phyloP scores from a whole-genome alignment of 2,888 invertebrate genomes.

The Archips crataeganus region DNA sequence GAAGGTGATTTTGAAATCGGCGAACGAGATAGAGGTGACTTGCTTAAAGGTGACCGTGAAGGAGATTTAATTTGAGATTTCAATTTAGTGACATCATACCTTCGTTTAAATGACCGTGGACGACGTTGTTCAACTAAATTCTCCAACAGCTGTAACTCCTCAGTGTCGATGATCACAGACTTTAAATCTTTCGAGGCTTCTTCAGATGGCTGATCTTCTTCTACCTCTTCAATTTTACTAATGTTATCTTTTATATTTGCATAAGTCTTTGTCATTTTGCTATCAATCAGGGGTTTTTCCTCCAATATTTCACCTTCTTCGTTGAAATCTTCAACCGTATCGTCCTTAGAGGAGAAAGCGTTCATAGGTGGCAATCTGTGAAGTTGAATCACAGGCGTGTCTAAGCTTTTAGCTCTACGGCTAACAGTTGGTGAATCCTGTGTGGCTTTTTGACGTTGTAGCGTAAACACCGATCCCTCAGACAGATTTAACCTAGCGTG shows the following conservation, averaged over 20 bases:
- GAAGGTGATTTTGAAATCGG: slow-evolving; percentile 83
- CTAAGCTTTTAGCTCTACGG: slow-evolving; percentile 93
- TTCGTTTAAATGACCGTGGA: slow-evolving; percentile 80
- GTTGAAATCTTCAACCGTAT: slow-evolving; percentile 92
- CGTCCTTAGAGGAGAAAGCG: slow-evolving; percentile 95
- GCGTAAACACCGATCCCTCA: slow-evolving; percentile 92
- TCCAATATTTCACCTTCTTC: slow-evolving; percentile 88
- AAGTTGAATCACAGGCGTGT: slow-evolving; percentile 93
- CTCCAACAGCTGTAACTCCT: slow-evolving; percentile 85
- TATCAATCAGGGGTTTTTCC: slow-evolving; percentile 84
- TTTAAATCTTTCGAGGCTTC: slow-evolving; percentile 70
- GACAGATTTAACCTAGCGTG: slow-evolving; percentile 93
- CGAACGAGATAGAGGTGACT: slow-evolving; percentile 79
- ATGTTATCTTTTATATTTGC: slow-evolving; percentile 67
- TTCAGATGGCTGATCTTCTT: slow-evolving; percentile 78
- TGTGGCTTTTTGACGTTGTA: slow-evolving; percentile 91
- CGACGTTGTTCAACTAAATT: slow-evolving; percentile 82
- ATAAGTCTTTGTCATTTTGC: slow-evolving; percentile 59
- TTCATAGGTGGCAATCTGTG: slow-evolving; percentile 93
- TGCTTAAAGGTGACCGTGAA: slow-evolving; percentile 77
- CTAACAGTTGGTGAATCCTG: slow-evolving; percentile 91
- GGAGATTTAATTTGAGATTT: slow-evolving; percentile 74
- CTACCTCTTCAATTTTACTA: slow-evolving; percentile 83
- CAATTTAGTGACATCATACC: slow-evolving; percentile 76
- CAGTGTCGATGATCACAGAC: slow-evolving; percentile 84